Conservation (phyloP, 2,888 invertebrate species). For the Ferrisia virgata region DNA sequence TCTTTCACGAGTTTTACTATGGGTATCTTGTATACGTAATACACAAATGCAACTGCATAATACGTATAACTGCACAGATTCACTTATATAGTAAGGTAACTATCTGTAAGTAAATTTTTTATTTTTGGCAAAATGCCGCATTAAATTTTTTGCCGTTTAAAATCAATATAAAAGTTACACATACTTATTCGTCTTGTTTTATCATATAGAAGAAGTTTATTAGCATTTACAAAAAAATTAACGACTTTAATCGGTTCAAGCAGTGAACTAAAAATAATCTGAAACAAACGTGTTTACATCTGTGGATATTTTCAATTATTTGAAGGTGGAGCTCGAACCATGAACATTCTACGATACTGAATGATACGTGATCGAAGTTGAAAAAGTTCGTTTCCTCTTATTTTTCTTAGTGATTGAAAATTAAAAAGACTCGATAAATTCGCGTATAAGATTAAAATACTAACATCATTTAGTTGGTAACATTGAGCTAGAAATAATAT, state of each 20-base stretch:
- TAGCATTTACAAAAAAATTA: background rate
- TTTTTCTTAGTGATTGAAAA: background rate
- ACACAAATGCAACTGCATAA: no score
- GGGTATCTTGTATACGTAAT: no score
- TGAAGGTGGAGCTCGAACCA: background rate
- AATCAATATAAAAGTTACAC: background rate
- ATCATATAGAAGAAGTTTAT: background rate
- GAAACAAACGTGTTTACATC: background rate
- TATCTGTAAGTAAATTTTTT: background rate
- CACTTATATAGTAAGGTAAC: no score
- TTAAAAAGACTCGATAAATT: background rate
- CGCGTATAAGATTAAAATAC: background rate
- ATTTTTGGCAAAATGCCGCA: background rate
- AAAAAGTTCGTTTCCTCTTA: background rate
- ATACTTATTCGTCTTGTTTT: background rate
- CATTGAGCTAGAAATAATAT: background rate
- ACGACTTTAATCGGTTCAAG: background rate
- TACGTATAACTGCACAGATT: no score
- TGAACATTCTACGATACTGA: background rate
- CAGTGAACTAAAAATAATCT: background rate
- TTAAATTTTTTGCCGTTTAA: background rate
- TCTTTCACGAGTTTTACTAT: background rate
- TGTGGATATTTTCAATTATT: background rate
- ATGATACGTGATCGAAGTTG: background rate
- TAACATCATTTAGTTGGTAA: background rate